Conservation (phyloP, 1,140 invertebrate species). For the Meloidogyne exigua region DNA sequence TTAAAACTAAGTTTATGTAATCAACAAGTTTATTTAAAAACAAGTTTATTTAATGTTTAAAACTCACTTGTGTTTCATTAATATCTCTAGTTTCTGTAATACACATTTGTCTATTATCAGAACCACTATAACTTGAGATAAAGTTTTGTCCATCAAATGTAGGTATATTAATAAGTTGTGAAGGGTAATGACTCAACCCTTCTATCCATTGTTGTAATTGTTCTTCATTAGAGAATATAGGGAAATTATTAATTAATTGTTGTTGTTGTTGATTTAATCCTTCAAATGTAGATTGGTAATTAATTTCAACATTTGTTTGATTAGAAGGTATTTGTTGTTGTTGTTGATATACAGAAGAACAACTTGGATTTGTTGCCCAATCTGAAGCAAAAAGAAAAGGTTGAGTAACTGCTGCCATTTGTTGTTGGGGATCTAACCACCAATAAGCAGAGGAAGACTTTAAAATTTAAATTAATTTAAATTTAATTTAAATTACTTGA, state of each 20-base stretch:
- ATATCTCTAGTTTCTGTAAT: neutral
- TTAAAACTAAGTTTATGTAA: neutral
- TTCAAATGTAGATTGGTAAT: neutral
- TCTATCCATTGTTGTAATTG: conserved; percentile 1
- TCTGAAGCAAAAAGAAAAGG: neutral
- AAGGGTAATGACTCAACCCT: neutral
- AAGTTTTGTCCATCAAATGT: neutral
- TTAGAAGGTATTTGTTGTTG: too few species aligned
- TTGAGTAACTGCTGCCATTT: neutral
- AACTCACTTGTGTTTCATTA: neutral
- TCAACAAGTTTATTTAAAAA: neutral
- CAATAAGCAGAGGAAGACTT: neutral
- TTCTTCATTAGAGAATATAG: neutral
- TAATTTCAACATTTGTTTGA: neutral
- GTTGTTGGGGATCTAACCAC: conserved; percentile 3
- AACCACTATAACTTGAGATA: neutral
- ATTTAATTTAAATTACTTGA: neutral
- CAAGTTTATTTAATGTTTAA: neutral
- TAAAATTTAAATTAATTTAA: neutral
- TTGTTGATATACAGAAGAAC: too few species aligned
- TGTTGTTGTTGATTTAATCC: neutral
- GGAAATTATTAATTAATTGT: neutral
- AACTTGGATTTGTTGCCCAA: neutral
- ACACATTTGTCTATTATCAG: neutral
- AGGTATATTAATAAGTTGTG: neutral